Base-by-base conservation (phyloP, 2,797 vertebrate genomes). In the Nyctibius grandis region DNA sequence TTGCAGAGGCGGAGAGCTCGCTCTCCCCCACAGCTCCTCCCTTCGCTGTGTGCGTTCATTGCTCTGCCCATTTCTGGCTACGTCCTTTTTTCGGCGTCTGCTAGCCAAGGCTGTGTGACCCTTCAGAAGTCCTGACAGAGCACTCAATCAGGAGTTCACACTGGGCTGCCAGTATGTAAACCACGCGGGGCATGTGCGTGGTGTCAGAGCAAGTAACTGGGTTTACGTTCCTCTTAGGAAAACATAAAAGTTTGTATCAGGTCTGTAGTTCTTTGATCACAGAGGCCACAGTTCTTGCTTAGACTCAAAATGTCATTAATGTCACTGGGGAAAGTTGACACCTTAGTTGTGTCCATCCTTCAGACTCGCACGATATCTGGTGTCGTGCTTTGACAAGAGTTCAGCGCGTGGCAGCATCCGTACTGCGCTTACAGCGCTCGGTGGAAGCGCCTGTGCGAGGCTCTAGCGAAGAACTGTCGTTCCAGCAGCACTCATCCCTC, bases 141-240 rank as follows among this genome's bases (percentile, higher is more conserved):
- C 59, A 16, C 53, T 76, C 31, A 8, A 1, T 3, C 40, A 12
- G 82, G 72, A 50, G 79, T 22, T 76, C 50, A 11, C 16, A 0
- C 42, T 1, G 1, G 60, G 34, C 83, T 93, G 86, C 34, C 14
- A 8, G 67, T 17, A 34, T 53, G 63, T 53, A 19, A 85, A 36
- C 59, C 79, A 29, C 0, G 1, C 2, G 1, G 74, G 73, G 38
- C 47, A 26, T 33, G 54, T 21, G 1, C 2, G 0, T 2, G 42
- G 45, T 1, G 1, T 21, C 1, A 2, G 16, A 45, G 81, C 61
- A 16, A 26, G 4, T 12, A 28, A 8, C 14, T 17, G 53, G 45
- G 10, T 40, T 81, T 89, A 15, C 14, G 3, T 74, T 54, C 53
- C 59, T 56, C 25, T 29, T 50, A 33, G 2, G 82, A 65, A 69